Base-by-base conservation (phyloP, 2,113 vertebrate species). In the Gasterosteus nipponicus region DNA sequence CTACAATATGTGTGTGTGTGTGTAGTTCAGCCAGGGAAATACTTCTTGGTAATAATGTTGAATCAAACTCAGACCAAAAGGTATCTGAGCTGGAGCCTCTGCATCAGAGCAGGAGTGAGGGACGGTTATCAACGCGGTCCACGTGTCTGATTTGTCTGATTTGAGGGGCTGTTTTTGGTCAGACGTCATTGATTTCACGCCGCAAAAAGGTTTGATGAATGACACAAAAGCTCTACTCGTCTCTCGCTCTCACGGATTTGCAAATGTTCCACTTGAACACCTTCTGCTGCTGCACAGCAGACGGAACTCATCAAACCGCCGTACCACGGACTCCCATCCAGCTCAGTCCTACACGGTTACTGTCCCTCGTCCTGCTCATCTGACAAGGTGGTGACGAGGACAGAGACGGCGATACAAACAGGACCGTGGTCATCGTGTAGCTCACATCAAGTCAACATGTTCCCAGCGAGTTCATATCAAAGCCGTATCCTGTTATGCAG, bases 11-110 rank as follows among this genome's bases (percentile, higher is more conserved):
- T 64, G 63, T 14, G 8, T 71, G 64, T 73, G 63, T 65, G 71
- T 67, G 58, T 56, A 53, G 73, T 35, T 81, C 61, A 73, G 73
- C 31, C 60, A 73, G 75, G 80, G 72, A 87, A 88, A 72, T 65
- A 81, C 85, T 84, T 91, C 72, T 81, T 82, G 76, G 76, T 68
- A 42, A 80, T 85, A 83, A 82, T 81, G 68, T 87, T 82, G 78
- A 87, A 80, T 59, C 67, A 47, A 57, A 73, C 29, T 80, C 84
- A 89, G 76, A 72, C 53, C 19, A 18, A 72, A 29, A 81, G 62
- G 62, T 77, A 68, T 75, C 58, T 8, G 31, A 56, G 59, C 35
- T 38, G 63, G 33, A 44, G 39, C 39, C 58, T 31, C 29, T 33
- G 22, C 29, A 15, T 54, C 11, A 4, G 26, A 15, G 35, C 7